These are phyloP conservation scores for Gambelia wislizenii DNA, from an alignment of 2,797 vertebrate species.

Conservation along the genomic window DNA sequence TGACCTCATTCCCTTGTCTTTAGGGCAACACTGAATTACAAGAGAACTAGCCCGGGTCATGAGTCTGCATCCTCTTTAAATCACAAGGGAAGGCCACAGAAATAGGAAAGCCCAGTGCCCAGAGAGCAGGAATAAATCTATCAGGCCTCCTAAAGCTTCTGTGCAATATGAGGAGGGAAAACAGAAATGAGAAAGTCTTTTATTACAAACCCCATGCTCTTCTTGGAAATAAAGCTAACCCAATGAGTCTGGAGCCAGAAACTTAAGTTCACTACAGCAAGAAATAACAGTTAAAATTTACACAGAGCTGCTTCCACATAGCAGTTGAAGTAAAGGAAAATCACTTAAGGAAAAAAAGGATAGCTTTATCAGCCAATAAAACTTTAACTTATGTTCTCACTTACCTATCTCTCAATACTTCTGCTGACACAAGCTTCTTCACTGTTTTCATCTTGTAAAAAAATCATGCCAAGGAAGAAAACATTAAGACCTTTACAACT, in stretches of 20 bases:
- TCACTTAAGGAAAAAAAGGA: background rate
- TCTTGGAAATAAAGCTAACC: background rate
- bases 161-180: accelerated
- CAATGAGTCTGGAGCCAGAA: accelerated
- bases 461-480: too few species aligned
- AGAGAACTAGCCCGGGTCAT: background rate
- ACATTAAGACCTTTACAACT: background rate
- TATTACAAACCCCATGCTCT: too few species aligned
- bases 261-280: accelerated
- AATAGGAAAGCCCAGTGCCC: background rate
- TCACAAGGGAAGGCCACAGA: background rate
- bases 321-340: background rate
- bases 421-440: background rate
- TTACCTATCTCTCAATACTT: background rate
- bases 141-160: accelerated
- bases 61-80: background rate
- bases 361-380: too few species aligned
- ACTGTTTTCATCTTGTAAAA: background rate
- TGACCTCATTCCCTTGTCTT: slow-evolving; percentile 32
- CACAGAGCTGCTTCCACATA: accelerated
- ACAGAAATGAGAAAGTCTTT: too few species aligned
- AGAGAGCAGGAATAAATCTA: background rate
- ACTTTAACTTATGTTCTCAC: too few species aligned
- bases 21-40: background rate
- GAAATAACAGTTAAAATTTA: background rate